Conservation (phyloP, 2,113 vertebrate species). For the Gallinago undulata region DNA sequence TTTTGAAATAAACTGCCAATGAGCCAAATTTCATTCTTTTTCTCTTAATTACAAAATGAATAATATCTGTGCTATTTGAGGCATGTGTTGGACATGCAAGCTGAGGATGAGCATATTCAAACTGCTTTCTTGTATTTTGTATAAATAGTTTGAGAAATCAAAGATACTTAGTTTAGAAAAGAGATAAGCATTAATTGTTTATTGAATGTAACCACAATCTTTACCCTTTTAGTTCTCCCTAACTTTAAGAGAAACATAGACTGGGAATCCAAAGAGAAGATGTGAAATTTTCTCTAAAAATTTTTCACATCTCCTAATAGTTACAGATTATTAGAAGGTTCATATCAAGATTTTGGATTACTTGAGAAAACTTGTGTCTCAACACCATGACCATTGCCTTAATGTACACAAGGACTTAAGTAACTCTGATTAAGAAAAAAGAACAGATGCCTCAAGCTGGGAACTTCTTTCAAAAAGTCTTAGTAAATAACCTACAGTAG, state of each 20-base stretch:
- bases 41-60: not conserved
- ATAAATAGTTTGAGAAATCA: not conserved
- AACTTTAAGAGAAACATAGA: not conserved
- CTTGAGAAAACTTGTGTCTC: not conserved
- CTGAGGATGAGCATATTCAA: not conserved
- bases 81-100: not conserved
- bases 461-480: not conserved
- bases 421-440: not conserved
- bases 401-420: not conserved
- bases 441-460: not conserved
- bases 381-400: not conserved
- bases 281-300: not conserved
- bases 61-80: not conserved
- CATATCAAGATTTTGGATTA: not conserved
- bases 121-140: not conserved
- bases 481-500: not conserved
- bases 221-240: not conserved
- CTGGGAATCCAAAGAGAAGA: not conserved
- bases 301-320: no score
- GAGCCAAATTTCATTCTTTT: not conserved
- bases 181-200: not conserved
- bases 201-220: not conserved
- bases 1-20: not conserved
- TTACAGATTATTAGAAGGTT: not conserved
- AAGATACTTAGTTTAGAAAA: not conserved